phyloP scores from a whole-genome alignment of 2,888 invertebrate genomes.

The Azorinus chamasolen region DNA sequence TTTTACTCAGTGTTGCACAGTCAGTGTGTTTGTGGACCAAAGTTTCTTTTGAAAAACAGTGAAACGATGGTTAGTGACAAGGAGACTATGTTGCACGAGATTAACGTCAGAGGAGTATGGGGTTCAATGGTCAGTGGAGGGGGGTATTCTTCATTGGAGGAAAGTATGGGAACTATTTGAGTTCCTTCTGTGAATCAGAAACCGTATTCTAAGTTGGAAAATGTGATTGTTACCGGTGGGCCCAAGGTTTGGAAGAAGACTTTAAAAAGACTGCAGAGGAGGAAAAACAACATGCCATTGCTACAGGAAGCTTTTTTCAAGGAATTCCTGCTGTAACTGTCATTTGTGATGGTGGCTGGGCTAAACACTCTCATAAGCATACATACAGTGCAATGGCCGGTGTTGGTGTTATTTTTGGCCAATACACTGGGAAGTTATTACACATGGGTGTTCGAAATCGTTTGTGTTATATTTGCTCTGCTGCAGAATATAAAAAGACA shows the following conservation, averaged over 20 bases:
- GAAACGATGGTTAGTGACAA: neutral
- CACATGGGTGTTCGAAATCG: conserved; percentile 43
- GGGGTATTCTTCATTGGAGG: neutral
- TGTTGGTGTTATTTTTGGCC: conserved; percentile 41
- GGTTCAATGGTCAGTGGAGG: conserved; percentile 23
- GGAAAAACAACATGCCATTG: conserved; percentile 27
- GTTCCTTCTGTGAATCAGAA: conserved; percentile 20
- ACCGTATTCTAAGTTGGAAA: conserved; percentile 20
- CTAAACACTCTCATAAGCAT: conserved; percentile 42
- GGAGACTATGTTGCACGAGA: neutral
- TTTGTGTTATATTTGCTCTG: conserved; percentile 29
- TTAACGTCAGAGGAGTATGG: conserved; percentile 14
- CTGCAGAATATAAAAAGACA: conserved; percentile 12
- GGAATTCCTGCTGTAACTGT: conserved; percentile 46
- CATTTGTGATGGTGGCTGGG: conserved; percentile 47
- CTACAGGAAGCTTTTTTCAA: conserved; percentile 20
- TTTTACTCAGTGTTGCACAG: neutral
- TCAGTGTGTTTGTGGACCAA: neutral
- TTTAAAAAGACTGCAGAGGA: conserved; percentile 37
- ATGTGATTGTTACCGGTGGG: conserved; percentile 41
- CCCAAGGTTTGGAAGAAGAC: conserved; percentile 11
- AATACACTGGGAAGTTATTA: conserved; percentile 21
- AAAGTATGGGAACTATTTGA: conserved; percentile 10
- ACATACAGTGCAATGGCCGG: conserved; percentile 37
- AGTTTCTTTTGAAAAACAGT: neutral